Base-by-base conservation (phyloP, 2,888 invertebrate genomes). In the Mythimna loreyi region DNA sequence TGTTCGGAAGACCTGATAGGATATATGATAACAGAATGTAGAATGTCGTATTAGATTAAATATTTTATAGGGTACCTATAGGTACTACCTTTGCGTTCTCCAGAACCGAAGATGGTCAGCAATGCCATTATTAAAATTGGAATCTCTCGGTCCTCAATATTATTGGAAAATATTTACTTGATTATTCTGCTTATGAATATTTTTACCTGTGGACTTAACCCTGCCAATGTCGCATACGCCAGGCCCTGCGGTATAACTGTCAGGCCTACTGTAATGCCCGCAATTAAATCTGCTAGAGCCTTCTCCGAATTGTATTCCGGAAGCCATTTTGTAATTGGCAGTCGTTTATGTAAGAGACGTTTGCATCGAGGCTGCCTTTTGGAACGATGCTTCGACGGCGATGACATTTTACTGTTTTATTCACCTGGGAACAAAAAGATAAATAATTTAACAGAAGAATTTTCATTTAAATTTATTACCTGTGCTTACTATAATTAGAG, bases 171-270 rank as follows among this genome's bases (percentile, higher is more conserved):
- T 72, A 56, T 55, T 36, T 13, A 64, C 25, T 25, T 33, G 25
- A 23, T 19, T 21, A 36, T 23, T 36, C 50, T n/a, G 50, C 3
- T 28, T 43, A 53, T 43, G 16, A 47, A 52, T 50, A 61, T 33
- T 3, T 30, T 87, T 96, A 98, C 98, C 97, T 98, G 98, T 43
- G 98, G 98, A 89, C 98, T 97, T 63, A 99, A 94, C 56, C 98
- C 98, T 33, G 98, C 99, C 68, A 99, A 94, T 19, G 98, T 98
- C 8, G 99, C 98, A 90, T 99, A 99, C 0, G 99, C 99, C 81
- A 99, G 93, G 13, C 98, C 98, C 90, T 99, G 99, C 0, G 99
- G 99, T 95, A 99, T 97, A 52, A 99, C 98, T 0, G 99, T 99
- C 30, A 99, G 96, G 0, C 98, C 99, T 1, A 99, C 99, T 2